Evolutionary conservation across 2,113 vertebrate species (phyloP).

Genomic region (Pelmatolapia mariae): DNA sequence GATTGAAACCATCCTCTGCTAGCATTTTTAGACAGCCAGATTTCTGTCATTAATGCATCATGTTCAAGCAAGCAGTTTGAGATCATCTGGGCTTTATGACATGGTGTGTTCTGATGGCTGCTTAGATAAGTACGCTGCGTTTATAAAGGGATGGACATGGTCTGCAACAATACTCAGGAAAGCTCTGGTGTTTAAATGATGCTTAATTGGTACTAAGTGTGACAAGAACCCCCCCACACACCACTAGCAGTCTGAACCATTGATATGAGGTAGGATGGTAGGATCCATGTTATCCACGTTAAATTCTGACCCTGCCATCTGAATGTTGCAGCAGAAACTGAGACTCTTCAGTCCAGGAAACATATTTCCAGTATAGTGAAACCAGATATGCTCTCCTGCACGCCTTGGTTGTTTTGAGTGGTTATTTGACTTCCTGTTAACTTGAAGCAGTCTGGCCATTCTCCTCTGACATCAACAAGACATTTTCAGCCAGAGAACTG

Average conservation of each 20-base stretch:
- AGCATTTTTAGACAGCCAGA: not conserved
- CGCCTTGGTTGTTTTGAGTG: not conserved
- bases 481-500: not conserved
- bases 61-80: not conserved
- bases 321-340: not conserved
- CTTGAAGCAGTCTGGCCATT: not conserved
- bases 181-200: not conserved
- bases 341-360: not conserved
- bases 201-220: not conserved
- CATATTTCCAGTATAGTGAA: not conserved
- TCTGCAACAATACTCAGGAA: not conserved
- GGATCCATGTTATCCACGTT: not conserved
- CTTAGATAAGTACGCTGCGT: fast-evolving
- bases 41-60: not conserved
- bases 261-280: not conserved
- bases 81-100: not conserved
- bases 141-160: not conserved
- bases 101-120: not conserved
- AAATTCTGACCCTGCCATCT: not conserved
- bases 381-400: not conserved
- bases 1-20: constrained; percentile 75
- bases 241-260: not conserved
- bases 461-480: not conserved
- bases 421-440: not conserved
- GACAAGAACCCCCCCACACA: not conserved